Base-by-base conservation (phyloP, 1,140 invertebrate genomes). In the Lasioglossum albipes region DNA sequence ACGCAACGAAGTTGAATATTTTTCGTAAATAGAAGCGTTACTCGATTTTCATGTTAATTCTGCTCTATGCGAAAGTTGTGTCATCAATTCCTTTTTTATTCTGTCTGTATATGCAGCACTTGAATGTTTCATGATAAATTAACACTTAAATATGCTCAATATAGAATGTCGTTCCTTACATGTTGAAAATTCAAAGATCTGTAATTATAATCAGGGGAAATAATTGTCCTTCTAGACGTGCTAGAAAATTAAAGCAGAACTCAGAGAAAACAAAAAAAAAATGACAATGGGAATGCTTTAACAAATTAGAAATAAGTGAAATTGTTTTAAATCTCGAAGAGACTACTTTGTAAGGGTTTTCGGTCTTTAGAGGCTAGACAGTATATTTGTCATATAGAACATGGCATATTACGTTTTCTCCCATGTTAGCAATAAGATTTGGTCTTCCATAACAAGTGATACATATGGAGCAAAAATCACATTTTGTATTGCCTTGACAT, bases 321-420 rank as follows among this genome's bases (percentile, higher is more conserved):
- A 78, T 64, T 78, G 13, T 52, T 61, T 77, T 81, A 49, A 59
- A 80, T 67, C 9, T 36, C 31, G 57, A 36, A 42, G 12, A 74
- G 49, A 82, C 62, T 86, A 86, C n/a, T 81, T 80, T 84, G 69
- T 81, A 82, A 78, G 75, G 54, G 65, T 74, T 87, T 27, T 86
- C 83, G 84, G 80, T 86, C 85, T 82, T 83, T 84, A 85, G 81
- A 88, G 78, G 82, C 83, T 89, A 87, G 69, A 86, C 64, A 82
- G 71, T 86, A 84, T 59, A 52, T 83, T 84, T 77, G 66, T 75
- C 62, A 64, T 81, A 85, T 81, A 85, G 71, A 72, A 76, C 41
- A 65, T 61, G 75, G 42, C 54, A 42, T 82, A 70, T 64, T 62
- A 64, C 79, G 78, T 84, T 82, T 76, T 83, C 84, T 79, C 84